Base-by-base conservation (phyloP, 2,797 vertebrate species). In the Micropoecilia bifurca region DNA sequence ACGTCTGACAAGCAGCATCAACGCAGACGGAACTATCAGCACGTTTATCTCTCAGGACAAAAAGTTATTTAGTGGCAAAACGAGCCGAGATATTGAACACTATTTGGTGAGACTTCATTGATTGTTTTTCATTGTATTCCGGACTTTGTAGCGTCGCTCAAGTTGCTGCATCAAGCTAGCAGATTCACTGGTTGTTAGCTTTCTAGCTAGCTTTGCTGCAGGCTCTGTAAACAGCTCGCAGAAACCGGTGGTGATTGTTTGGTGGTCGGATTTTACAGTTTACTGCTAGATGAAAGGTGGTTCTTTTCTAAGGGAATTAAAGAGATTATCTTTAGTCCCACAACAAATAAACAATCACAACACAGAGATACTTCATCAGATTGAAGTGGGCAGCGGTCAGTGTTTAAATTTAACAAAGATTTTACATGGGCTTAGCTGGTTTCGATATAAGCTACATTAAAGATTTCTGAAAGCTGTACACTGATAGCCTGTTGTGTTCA, bases 1-100 rank as follows among this genome's bases (percentile, higher is more conserved):
- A 95, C 95, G 95, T 95, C 93, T 92, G 43, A 77, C 73, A 75
- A 82, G 75, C 5, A 80, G 81, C 78, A 80, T 47, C 79, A 30
- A 10, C 83, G 73, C 0, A 66, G 76, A 55, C 74, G 47, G 14
- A 75, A 63, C 74, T 39, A 81, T 41, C 1, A 59, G 69, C 68
- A 16, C 46, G 76, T 83, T 59, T 33, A 16, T 8, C 0, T 22
- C 0, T 69, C 39, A 43, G 83, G 53, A 74, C 28, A 18, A 7
- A 74, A 14, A 41, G n/a, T 69, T n/a, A 33, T 68, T 41, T 48
- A 55, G 75, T 73, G 48, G 57, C 20, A 28, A 41, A 8, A 75
- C 79, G 57, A 72, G 2, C 46, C 10, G 25, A 18, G 39, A 81
- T 33, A 85, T 39, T 75, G 3, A 53, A 77, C 81, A 79, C 79